These are phyloP conservation scores for Telmatherina bonti DNA, from an alignment of 2,797 vertebrate species.

Conservation along the genomic window DNA sequence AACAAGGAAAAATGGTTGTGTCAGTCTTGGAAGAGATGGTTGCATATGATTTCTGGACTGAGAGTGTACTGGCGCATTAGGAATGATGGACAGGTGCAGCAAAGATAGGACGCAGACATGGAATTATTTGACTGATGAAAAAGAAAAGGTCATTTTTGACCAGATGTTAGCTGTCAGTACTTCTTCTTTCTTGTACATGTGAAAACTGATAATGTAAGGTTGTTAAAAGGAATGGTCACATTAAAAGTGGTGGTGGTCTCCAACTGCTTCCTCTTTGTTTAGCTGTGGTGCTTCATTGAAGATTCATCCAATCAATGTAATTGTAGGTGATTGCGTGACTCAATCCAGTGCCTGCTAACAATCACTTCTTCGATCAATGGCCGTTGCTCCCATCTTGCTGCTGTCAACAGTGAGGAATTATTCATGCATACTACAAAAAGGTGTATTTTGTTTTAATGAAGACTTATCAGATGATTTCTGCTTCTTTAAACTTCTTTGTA, in stretches of 20 bases:
- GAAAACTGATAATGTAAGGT: conserved; percentile 7
- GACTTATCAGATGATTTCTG: conserved; percentile 53
- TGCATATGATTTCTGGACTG: conserved; percentile 52
- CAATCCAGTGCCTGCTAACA: conserved; percentile 67
- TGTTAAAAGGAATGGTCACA: conserved; percentile 35
- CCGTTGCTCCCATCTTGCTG: conserved; percentile 37
- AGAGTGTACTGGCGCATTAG: conserved; percentile 19
- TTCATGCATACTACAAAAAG: conserved; percentile 32
- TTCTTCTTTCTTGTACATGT: background rate
- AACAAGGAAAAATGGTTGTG: conserved; percentile 26
- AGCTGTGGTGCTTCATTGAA: conserved; percentile 53
- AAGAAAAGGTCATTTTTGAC: conserved; percentile 40
- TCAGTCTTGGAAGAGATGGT: conserved; percentile 45
- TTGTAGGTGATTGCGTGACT: conserved; percentile 78
- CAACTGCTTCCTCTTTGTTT: conserved; percentile 77
- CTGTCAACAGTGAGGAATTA: conserved; percentile 54
- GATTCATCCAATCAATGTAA: conserved; percentile 82
- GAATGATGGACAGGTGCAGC: conserved; percentile 57
- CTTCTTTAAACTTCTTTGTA: conserved; percentile 29
- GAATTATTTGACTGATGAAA: conserved; percentile 36
- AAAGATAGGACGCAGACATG: conserved; percentile 41
- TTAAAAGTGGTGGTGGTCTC: conserved; percentile 45
- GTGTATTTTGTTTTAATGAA: conserved; percentile 43
- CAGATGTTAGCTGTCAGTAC: conserved; percentile 26
- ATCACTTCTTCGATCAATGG: conserved; percentile 64